Evolutionary conservation across 2,113 vertebrate species (phyloP).

Genomic region (Hemichromis elongatus): DNA sequence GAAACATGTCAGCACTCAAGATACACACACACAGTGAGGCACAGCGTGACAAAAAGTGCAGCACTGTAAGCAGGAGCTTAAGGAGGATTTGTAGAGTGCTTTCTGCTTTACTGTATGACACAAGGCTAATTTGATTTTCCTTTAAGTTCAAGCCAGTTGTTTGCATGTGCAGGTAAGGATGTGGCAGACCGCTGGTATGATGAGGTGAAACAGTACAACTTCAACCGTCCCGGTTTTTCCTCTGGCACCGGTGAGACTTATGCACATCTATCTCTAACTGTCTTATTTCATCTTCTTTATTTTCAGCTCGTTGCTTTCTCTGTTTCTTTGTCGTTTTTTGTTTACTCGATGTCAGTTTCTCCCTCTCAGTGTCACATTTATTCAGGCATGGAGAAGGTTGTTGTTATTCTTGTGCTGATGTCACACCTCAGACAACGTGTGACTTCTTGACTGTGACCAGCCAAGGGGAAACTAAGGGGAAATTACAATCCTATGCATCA

Average conservation of each 20-base stretch:
- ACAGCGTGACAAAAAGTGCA: conserved; percentile 1
- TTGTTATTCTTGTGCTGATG: conserved; percentile 1
- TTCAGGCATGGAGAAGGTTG: not conserved
- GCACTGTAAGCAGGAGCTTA: not conserved
- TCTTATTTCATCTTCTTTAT: not conserved
- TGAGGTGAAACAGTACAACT: conserved; percentile 96
- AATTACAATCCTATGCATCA: conserved; percentile 3
- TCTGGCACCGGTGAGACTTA: conserved; percentile 86
- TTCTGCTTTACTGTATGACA: not conserved
- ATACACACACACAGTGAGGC: not conserved
- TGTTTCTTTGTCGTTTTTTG: not conserved
- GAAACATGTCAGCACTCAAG: conserved; percentile 49
- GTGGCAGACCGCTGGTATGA: conserved; percentile 95
- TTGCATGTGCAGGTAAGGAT: conserved; percentile 81
- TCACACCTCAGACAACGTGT: conserved; percentile 10
- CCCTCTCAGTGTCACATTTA: not conserved
- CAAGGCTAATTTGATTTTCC: not conserved
- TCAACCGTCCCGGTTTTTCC: conserved; percentile 90
- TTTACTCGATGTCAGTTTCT: not conserved
- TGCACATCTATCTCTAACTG: not conserved
- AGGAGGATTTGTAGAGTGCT: not conserved
- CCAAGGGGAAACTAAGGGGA: not conserved
- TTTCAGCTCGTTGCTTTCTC: not conserved
- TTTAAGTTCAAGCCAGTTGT: not conserved
- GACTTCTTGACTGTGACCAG: conserved; percentile 17